A percentile compares a stretch with the other conserved stretches of the same genome.
These are phyloP conservation scores for Dermolepida albohirtum DNA, from an alignment of 2,888 invertebrate species.

Conservation along the genomic window DNA sequence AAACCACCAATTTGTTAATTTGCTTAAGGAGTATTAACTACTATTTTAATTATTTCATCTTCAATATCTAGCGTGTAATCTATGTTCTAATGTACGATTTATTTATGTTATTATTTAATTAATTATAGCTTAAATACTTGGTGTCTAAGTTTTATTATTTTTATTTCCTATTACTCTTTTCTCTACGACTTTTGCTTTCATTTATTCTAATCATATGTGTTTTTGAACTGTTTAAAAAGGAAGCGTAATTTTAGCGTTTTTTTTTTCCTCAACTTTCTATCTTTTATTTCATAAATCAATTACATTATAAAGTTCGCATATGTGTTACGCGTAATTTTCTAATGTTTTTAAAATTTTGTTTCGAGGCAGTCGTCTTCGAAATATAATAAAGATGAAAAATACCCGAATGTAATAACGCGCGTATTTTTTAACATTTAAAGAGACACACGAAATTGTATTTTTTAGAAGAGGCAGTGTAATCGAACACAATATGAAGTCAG, in stretches of 20 bases:
- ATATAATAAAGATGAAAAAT: neutral
- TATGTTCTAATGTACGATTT: no score
- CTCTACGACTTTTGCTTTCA: neutral
- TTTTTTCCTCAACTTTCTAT: conserved; percentile 1
- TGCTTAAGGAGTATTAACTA: neutral
- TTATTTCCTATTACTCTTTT: neutral
- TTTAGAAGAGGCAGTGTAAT: conserved; percentile 62
- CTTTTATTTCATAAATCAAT: neutral
- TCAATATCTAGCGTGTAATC: conserved; percentile 1
- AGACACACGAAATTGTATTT: conserved; percentile 51
- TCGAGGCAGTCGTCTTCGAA: neutral
- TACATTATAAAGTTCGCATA: no score
- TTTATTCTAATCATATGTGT: neutral
- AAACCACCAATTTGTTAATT: no score
- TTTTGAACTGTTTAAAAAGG: neutral
- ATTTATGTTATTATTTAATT: neutral
- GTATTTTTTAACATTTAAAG: conserved; percentile 22
- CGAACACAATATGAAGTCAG: conserved; percentile 64
- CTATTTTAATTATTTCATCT: neutral
- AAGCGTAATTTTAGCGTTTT: neutral
- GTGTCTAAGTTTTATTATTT: conserved; percentile 26
- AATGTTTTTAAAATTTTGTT: no score
- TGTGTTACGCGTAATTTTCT: no score
- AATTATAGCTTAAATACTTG: conserved; percentile 28
- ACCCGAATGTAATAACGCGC: conserved; percentile 27